Evolutionary conservation across 2,797 vertebrate genomes (phyloP).

Genomic region (Aeoliscus strigatus): DNA sequence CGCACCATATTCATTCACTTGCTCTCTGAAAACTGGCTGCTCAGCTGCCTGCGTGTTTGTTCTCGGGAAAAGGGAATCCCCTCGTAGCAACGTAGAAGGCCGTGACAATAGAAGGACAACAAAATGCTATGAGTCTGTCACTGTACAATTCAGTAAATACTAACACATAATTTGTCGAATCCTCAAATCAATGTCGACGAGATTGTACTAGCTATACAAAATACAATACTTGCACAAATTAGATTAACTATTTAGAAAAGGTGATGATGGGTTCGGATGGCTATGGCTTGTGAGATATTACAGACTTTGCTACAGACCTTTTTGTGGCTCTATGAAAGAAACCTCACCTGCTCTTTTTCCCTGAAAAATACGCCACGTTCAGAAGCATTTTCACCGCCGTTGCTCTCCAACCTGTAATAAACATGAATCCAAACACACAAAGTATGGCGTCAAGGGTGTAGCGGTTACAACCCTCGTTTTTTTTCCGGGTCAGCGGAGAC

Average conservation of each 20-base stretch:
- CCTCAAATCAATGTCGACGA: slow-evolving; percentile 69
- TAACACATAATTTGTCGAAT: slow-evolving; percentile 68
- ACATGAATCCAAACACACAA: slow-evolving; percentile 69
- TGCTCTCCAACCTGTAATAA: slow-evolving; percentile 49
- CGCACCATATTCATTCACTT: slow-evolving; percentile 68
- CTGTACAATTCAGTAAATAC: slow-evolving; percentile 76
- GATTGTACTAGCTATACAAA: slow-evolving; percentile 76
- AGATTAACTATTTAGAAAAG: slow-evolving; percentile 75
- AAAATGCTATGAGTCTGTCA: slow-evolving; percentile 72
- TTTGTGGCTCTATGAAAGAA: slow-evolving; percentile 72
- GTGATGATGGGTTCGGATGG: slow-evolving; percentile 66
- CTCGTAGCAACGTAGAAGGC: slow-evolving; percentile 49
- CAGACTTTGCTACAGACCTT: slow-evolving; percentile 83
- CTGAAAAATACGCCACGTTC: slow-evolving; percentile 72
- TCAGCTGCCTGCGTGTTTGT: slow-evolving; percentile 25
- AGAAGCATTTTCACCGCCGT: slow-evolving; percentile 54
- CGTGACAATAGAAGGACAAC: slow-evolving; percentile 67
- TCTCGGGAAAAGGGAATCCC: slow-evolving; percentile 53
- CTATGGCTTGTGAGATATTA: slow-evolving; percentile 81
- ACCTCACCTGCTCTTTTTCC: slow-evolving; percentile 74
- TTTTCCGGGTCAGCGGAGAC: slow-evolving; percentile 29
- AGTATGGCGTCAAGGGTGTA: slow-evolving; percentile 58
- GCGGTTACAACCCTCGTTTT: slow-evolving; percentile 41
- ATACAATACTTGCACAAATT: slow-evolving; percentile 77
- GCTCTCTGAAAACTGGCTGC: slow-evolving; percentile 40